These are phyloP conservation scores for Stictocephala bisonia DNA, from an alignment of 2,888 invertebrate species.

Conservation along the genomic window DNA sequence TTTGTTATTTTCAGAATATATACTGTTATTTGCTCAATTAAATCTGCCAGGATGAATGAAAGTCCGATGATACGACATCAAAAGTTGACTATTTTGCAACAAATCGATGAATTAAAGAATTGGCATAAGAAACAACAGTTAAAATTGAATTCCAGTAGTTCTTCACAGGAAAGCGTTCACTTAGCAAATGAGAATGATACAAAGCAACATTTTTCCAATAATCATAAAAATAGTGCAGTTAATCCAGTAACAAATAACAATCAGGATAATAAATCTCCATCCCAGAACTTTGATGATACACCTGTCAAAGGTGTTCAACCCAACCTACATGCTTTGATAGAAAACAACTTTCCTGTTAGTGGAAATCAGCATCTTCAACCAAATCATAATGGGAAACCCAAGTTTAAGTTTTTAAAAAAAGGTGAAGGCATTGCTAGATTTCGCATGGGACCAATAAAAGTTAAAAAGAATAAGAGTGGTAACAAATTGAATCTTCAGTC, in stretches of 20 bases:
- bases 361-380: no score
- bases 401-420: slow-evolving; percentile 41
- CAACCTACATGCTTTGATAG: not conserved
- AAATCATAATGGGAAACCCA: slow-evolving; percentile 22
- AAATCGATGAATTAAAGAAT: slow-evolving; percentile 41
- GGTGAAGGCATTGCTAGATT: slow-evolving; percentile 43
- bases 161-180: no score
- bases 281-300: slow-evolving; percentile 26
- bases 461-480: not conserved
- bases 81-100: slow-evolving; percentile 17
- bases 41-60: not conserved
- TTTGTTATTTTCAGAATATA: no score
- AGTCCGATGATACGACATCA: not conserved
- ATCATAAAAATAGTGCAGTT: no score
- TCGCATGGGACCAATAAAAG: slow-evolving; percentile 15
- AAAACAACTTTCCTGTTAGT: not conserved
- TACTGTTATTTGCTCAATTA: no score
- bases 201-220: no score
- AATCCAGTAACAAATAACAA: no score
- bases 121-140: slow-evolving; percentile 38
- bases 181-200: no score
- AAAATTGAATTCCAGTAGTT: not conserved
- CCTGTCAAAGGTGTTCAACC: slow-evolving; percentile 7
- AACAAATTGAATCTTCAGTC: not conserved
- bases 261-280: no score